Evolutionary conservation across 1,140 invertebrate species (phyloP), one percentile per base, ranked within the genome.

Genomic region (Drosophila dunni): DNA sequence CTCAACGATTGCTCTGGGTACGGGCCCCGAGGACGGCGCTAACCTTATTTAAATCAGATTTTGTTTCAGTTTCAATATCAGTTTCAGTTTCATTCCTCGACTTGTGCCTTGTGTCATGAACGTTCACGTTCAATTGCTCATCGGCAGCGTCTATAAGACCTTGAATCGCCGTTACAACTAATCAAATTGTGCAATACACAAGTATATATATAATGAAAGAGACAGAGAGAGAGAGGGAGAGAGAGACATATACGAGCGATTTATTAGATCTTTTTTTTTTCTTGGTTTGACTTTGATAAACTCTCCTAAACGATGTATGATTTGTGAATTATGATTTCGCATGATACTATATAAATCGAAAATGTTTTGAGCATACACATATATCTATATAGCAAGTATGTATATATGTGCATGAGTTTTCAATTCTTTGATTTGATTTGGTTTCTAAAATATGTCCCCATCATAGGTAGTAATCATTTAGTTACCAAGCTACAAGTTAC

Each of bases 101-200:
- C 72, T 79, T 83, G 64, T 79, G 81, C 71, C 24, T 29, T 29
- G 91, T 78, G 72, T 90, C 91, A 88, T 82, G 91, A 81, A 84
- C 75, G 75, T 91, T 92, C 65, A 84, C 75, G 75, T 91, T 92
- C 65, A 92, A 86, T 84, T 92, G 91, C 75, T 92, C 91, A 76
- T 92, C 91, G 64, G 92, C 91, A 86, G 92, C 92, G 84, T 92
- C 92, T 82, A 92, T 92, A 77, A 92, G 82, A 85, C 92, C 91
- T 89, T 92, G 92, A 77, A 92, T 92, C 38, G 92, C 92, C 78
- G 91, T 92, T 78, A 92, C 90, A 83, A 92, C 91, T 92, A 79
- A 20, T 34, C 60, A 40, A 66, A 53, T 36, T 62, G 54, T 38
- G 46, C 20, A 44, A 57, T 8, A 57, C 7, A 56, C 15, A 57